A percentile compares a stretch with the other conserved stretches of the same genome.
Conservation (phyloP, 2,888 invertebrate species). For the Gryllus longicercus region DNA sequence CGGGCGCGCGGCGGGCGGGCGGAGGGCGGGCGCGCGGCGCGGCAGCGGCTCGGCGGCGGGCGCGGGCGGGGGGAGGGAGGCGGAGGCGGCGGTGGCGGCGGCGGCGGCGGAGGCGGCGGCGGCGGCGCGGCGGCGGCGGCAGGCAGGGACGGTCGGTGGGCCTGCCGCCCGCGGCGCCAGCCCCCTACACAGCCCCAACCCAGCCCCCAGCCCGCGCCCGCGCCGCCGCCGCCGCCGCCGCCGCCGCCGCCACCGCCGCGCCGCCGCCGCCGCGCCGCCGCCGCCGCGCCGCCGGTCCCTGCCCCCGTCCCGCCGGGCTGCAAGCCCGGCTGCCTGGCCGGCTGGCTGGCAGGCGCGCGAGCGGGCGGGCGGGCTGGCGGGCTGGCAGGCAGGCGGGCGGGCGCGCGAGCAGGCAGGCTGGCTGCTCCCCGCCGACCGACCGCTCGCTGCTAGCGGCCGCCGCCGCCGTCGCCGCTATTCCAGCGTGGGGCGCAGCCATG, state of each 20-base stretch:
- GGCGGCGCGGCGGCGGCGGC: neutral
- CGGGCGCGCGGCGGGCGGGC: neutral
- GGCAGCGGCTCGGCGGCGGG: neutral
- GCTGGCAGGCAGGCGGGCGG: neutral
- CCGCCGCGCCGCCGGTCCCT: conserved; percentile 19
- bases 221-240: neutral
- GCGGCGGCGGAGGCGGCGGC: neutral
- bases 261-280: neutral
- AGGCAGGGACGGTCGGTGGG: conserved; percentile 21
- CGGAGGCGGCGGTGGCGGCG: neutral
- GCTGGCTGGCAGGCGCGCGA: neutral
- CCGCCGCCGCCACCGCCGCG: no score
- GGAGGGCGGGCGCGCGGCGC: neutral
- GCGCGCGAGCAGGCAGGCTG: neutral
- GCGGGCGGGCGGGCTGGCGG: neutral
- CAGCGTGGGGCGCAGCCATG: conserved; percentile 17
- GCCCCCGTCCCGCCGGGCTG: conserved; percentile 4
- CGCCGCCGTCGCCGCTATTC: conserved; percentile 17
- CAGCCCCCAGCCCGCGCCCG: neutral
- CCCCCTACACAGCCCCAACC: conserved; percentile 11
- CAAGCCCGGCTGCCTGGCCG: conserved; percentile 1
- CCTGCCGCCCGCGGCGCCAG: conserved; percentile 27
- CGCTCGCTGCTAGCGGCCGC: neutral
- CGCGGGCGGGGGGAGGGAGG: neutral
- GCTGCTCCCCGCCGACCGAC: neutral